Conservation (phyloP, 2,888 invertebrate genomes). For the Trisateles emortualis region DNA sequence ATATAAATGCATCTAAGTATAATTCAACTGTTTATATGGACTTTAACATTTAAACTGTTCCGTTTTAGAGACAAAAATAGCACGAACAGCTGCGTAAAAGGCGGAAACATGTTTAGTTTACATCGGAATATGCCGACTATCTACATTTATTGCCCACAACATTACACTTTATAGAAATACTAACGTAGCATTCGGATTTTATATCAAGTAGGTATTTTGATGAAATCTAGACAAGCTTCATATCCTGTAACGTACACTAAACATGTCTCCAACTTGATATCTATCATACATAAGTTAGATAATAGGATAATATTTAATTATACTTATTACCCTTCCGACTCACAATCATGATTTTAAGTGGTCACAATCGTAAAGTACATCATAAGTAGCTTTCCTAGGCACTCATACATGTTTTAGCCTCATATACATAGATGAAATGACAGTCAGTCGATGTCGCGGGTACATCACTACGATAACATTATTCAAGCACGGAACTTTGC, state of each 20-base stretch:
- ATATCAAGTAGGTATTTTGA: constrained; percentile 25
- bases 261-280: constrained; percentile 45
- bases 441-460: constrained; percentile 66
- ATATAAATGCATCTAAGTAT: constrained; percentile 74
- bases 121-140: constrained; percentile 27
- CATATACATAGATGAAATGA: constrained; percentile 63
- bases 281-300: constrained; percentile 71
- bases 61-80: constrained; percentile 76
- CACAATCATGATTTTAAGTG: constrained; percentile 83
- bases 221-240: constrained; percentile 6
- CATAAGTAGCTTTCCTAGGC: constrained; percentile 85
- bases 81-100: constrained; percentile 66
- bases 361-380: constrained; percentile 80
- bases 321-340: constrained; percentile 80
- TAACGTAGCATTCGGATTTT: constrained; percentile 15
- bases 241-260: constrained; percentile 31
- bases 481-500: constrained; percentile 53
- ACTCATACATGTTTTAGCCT: constrained; percentile 80
- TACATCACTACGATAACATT: constrained; percentile 62
- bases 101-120: constrained; percentile 38
- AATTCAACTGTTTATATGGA: constrained; percentile 70
- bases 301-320: constrained; percentile 71
- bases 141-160: constrained; percentile 10
- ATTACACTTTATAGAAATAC: constrained; percentile 23
- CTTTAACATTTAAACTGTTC: constrained; percentile 71